Evolutionary conservation across 2,888 invertebrate species (phyloP).

Genomic region (Chrysodeixis includens): DNA sequence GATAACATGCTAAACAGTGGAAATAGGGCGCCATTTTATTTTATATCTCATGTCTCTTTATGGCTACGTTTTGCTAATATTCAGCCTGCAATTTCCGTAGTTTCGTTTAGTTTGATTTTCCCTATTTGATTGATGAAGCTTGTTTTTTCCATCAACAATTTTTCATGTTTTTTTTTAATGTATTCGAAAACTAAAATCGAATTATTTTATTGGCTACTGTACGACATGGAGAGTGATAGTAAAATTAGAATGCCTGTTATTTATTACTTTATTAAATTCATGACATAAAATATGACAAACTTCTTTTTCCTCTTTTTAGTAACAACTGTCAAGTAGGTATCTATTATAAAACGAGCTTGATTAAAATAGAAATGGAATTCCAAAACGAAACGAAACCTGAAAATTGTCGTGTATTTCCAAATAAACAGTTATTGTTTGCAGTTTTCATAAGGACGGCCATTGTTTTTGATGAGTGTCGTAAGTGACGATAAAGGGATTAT

Average conservation of each 20-base stretch:
- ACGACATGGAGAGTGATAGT: too few species aligned
- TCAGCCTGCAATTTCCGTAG: slow-evolving; percentile 15
- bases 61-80: slow-evolving; percentile 24
- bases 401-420: not conserved
- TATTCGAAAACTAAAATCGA: not conserved
- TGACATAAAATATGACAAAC: too few species aligned
- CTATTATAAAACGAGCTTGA: too few species aligned
- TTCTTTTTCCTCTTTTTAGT: too few species aligned
- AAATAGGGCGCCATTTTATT: slow-evolving; percentile 30
- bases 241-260: too few species aligned
- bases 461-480: slow-evolving; percentile 46
- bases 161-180: slow-evolving; percentile 20
- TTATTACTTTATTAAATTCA: too few species aligned
- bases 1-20: slow-evolving; percentile 33
- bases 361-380: not conserved
- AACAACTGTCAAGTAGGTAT: not conserved
- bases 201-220: too few species aligned
- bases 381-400: not conserved
- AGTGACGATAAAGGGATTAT: slow-evolving; percentile 37
- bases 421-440: slow-evolving; percentile 27
- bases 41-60: slow-evolving; percentile 26
- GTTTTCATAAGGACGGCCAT: slow-evolving; percentile 24
- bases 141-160: not conserved
- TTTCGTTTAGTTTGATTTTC: slow-evolving; percentile 13
- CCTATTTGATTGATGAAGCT: not conserved